Evolutionary conservation across 2,113 vertebrate species (phyloP), one percentile per base, ranked within the genome.

Genomic region (Myotis brandtii): DNA sequence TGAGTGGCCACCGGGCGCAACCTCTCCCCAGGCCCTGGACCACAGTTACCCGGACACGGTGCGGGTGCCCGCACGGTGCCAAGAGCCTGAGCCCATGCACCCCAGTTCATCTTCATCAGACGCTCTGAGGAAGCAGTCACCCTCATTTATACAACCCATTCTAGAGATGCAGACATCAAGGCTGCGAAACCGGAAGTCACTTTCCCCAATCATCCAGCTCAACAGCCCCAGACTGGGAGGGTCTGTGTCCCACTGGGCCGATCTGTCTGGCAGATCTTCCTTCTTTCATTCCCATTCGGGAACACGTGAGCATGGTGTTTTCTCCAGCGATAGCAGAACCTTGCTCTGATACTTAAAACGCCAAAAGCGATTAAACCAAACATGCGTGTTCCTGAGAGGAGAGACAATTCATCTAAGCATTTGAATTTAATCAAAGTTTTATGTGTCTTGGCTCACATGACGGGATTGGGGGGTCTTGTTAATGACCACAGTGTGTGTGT

Each of bases 401-500:
- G 66, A 89, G 76, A 85, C n/a, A 67, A 52, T 88, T 95, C 59
- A 56, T 79, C 87, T 87, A 59, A 72, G 81, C 37, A 34, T 89
- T 79, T 90, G 76, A 77, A 92, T 94, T 84, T 62, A 94, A 94
- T 89, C 91, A 92, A 95, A 81, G 48, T 96, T 83, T 96, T 92
- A 93, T 67, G 76, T 64, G 77, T 86, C 79, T 81, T 93, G 83
- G 79, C 79, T 67, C 72, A 64, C 32, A 52, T 23, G 81, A 83
- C 30, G 20, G 84, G 69, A 30, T 25, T n/a, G 46, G 59, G 17
- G n/a, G 54, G 6, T 37, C 70, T 67, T 92, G 73, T 62, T 79
- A 86, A 93, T 85, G 48, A 75, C 9, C 79, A 32, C 43, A 48
- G 69, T 66, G 34, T 66, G 54, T 32, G n/a, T 54, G 52, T 54